Percentiles rank a stretch among this genome's conserved stretches.
These are phyloP conservation scores for Cryptoprocta ferox DNA, from an alignment of 2,797 vertebrate species.

Conservation along the genomic window DNA sequence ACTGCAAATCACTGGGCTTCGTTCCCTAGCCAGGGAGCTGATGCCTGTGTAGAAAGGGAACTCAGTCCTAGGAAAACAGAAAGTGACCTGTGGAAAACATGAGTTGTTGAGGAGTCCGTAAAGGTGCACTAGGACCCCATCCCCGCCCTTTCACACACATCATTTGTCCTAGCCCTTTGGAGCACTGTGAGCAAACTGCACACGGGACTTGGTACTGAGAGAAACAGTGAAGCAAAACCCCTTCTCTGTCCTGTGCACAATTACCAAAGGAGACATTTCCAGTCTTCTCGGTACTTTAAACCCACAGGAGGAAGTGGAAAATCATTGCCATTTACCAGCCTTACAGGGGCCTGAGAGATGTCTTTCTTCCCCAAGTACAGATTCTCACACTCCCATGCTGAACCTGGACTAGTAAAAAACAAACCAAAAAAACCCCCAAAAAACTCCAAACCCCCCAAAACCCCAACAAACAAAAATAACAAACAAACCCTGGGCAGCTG, in stretches of 20 bases:
- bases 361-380: neutral
- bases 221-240: neutral
- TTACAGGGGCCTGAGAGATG: no score
- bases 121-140: fast-evolving
- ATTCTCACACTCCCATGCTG: neutral
- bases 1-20: neutral
- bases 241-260: neutral
- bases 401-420: neutral
- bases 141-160: neutral
- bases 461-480: neutral
- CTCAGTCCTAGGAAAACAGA: neutral
- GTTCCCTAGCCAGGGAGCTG: neutral
- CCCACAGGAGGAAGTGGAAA: neutral
- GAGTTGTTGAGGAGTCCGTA: neutral
- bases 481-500: neutral
- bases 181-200: fast-evolving
- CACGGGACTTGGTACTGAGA: neutral
- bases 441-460: no score
- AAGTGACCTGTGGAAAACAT: neutral
- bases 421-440: neutral
- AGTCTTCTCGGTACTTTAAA: neutral
- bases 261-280: neutral
- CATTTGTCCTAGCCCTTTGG: neutral
- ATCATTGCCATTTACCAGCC: neutral
- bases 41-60: neutral